Evolutionary conservation across 1,140 invertebrate genomes (phyloP), one percentile per base, ranked within the genome.

Genomic region (Teleopsis dalmanni): DNA sequence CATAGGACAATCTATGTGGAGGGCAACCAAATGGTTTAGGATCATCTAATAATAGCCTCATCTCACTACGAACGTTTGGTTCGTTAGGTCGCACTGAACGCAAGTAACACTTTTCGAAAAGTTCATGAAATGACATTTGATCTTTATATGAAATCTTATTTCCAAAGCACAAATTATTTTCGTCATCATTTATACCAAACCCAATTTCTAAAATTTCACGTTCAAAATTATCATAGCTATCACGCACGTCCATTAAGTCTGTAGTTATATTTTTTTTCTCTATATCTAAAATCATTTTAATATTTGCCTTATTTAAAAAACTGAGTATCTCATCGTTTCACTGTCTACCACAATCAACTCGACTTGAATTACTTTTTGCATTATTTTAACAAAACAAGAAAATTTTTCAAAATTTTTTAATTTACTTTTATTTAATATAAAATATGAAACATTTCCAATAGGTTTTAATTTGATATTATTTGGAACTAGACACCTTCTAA

Each of bases 1-100:
- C 22, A 41, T 51, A 62, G 1, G 57, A 40, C 6, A 60, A 26
- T 22, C 56, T 25, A 26, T 57, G 35, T 19, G 59, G 57, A 7
- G 51, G 13, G 46, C 45, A 59, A 42, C 22, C 29, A 34, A 61
- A 51, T 3, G 54, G 43, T 41, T 57, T 54, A 10, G 52, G 42
- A 13, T 51, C 46, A 13, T 38, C 48, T 16, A 59, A 27, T 26
- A n/a, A 34, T 27, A 58, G 11, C 14, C 41, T 41, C 16, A 58
- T 51, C 21, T 51, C 37, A 27, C 13, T 41, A 13, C 16, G 35
- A 5, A 54, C 21, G 19, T 25, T 14, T 8, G 49, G 46, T 25
- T 51, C 47, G 18, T n/a, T 23, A 3, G 40, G 25, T 7, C 27
- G 25, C 19, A 40, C 26, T 18, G 36, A 7, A n/a, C 37, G 14